Percentiles rank a stretch among this genome's conserved stretches.
phyloP scores from a whole-genome alignment of 1,140 invertebrate genomes.

The Caenorhabditis tropicalis region DNA sequence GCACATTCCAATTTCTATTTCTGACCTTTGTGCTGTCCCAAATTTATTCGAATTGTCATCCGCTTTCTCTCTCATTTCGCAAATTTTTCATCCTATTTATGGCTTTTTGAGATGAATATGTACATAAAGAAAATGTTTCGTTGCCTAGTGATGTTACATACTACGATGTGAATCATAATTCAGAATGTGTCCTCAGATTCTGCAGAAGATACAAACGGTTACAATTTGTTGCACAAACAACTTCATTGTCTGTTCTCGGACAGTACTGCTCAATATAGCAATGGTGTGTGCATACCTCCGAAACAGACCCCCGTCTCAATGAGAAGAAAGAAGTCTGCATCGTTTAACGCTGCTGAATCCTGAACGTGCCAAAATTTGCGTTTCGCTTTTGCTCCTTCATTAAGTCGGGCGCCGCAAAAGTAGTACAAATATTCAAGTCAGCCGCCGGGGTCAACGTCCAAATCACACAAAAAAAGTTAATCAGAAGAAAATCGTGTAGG shows the following conservation, averaged over 20 bases:
- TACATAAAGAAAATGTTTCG: not conserved
- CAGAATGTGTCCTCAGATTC: not conserved
- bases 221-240: slow-evolving; percentile 15
- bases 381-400: slow-evolving; percentile 11
- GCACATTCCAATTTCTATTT: not conserved
- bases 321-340: too few species aligned
- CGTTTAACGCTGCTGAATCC: not conserved
- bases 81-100: not conserved
- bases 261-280: slow-evolving; percentile 31
- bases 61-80: not conserved
- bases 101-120: not conserved
- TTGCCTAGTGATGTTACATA: too few species aligned
- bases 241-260: not conserved
- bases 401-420: not conserved
- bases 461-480: not conserved
- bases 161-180: not conserved
- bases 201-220: not conserved
- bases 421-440: not conserved
- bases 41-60: not conserved
- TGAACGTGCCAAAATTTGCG: slow-evolving; percentile 4
- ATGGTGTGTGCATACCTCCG: not conserved
- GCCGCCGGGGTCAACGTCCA: not conserved
- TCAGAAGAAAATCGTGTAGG: not conserved
- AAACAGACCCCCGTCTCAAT: not conserved
- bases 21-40: not conserved